Evolutionary conservation across 2,797 vertebrate species (phyloP).

Genomic region (Kryptolebias ocellatus): DNA sequence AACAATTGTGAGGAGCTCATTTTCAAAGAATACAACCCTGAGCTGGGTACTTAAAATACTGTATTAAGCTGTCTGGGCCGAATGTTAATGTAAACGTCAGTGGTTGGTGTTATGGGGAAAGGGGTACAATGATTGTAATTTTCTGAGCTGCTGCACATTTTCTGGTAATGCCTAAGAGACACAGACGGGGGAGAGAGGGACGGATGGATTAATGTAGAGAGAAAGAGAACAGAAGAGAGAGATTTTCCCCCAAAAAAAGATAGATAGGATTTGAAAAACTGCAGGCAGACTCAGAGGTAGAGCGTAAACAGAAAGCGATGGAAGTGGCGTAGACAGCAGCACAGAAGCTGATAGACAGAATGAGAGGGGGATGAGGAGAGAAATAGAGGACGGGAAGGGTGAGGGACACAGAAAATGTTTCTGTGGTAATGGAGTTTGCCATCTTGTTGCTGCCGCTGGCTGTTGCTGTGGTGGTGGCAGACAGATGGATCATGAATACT

Average conservation of each 20-base stretch:
- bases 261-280: constrained; percentile 25
- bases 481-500: constrained; percentile 99
- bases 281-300: constrained; percentile 32
- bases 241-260: constrained; percentile 23
- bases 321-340: constrained; percentile 67
- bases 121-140: constrained; percentile 90
- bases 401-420: constrained; percentile 80
- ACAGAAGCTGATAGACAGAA: constrained; percentile 6
- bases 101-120: constrained; percentile 85
- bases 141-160: constrained; percentile 89
- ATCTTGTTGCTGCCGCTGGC: constrained; percentile 81
- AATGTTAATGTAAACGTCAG: constrained; percentile 95
- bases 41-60: constrained; percentile 87
- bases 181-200: constrained; percentile 8
- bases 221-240: constrained; percentile 3
- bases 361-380: constrained; percentile 4
- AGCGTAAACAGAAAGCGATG: constrained; percentile 17
- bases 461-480: constrained; percentile 85
- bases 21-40: constrained; percentile 86
- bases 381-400: constrained; percentile 28
- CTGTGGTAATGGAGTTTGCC: constrained; percentile 91
- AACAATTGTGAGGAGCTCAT: constrained; percentile 58
- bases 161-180: constrained; percentile 58
- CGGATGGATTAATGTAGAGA: neutral
- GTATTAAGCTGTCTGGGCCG: constrained; percentile 91